A percentile compares a stretch with the other conserved stretches of the same genome.
These are phyloP conservation scores for Spialia ferax DNA, from an alignment of 2,888 invertebrate genomes.

Conservation along the genomic window DNA sequence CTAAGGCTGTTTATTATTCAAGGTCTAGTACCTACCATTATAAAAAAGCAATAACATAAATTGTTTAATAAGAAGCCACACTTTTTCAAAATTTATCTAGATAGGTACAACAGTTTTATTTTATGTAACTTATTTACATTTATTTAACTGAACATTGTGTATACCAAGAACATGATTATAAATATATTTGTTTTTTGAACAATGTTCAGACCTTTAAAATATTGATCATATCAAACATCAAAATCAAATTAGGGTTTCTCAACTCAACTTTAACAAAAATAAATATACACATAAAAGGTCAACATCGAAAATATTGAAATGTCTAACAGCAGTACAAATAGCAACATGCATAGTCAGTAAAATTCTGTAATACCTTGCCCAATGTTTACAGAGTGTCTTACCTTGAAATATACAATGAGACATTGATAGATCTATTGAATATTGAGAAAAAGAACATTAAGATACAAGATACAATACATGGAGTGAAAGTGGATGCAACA, in stretches of 20 bases:
- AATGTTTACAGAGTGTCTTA: conserved; percentile 90
- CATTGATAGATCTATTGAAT: conserved; percentile 91
- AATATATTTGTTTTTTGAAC: too few relatives aligned
- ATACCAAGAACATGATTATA: too few relatives aligned
- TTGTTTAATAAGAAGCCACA: too few relatives aligned
- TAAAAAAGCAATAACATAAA: background rate
- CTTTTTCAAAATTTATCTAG: too few relatives aligned
- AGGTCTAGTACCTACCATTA: background rate
- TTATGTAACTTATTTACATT: too few relatives aligned
- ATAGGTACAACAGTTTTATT: too few relatives aligned
- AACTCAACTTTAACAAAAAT: too few relatives aligned
- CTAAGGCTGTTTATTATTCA: background rate
- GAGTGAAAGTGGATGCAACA: conserved; percentile 88
- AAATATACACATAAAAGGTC: background rate
- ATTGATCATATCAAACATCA: too few relatives aligned
- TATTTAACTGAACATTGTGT: too few relatives aligned
- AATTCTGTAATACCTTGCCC: background rate
- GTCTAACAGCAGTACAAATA: background rate
- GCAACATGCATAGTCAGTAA: too few relatives aligned
- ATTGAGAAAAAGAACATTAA: conserved; percentile 87
- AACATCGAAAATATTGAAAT: background rate
- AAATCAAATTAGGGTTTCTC: too few relatives aligned
- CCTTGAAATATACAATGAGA: conserved; percentile 96
- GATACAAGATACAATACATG: conserved; percentile 88
- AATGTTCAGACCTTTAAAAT: too few relatives aligned